Evolutionary conservation across 92 coral and sea anemone genomes (phyloP), one percentile per base, ranked within the genome.

Genomic region (Phenganax stokvisi): DNA sequence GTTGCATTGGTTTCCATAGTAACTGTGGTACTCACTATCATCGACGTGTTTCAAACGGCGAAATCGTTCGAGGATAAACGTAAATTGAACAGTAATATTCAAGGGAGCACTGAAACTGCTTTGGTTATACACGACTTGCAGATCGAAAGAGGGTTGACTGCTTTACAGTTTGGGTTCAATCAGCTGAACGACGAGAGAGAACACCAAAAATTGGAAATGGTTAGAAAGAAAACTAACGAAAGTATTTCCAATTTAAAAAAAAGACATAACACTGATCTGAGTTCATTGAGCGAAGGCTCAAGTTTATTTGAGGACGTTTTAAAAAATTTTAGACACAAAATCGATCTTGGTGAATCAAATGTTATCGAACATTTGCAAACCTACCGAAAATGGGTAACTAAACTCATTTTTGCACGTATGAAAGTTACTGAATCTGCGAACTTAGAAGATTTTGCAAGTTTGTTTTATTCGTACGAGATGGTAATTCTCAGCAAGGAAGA

Each of bases 241-340:
- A 77, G 81, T 57, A 61, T 77, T n/a, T 1, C 37, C 37, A 64
- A 8, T 0, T 28, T 59, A 0, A 47, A 30, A 16, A 16, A 28
- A 6, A 77, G 71, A 17, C 7, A 76, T 3, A n/a, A 75, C 10
- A 12, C 28, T 37, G 31, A 44, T 12, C 12, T 30, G 7, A 20
- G 71, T 7, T 59, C 56, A 7, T 25, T 25, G 3, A 31, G 17
- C 12, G 90, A 84, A 87, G 87, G 87, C 16, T 82, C 64, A 0
- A 88, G 53, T 44, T 77, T 60, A 61, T 87, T 87, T 67, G 72
- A 80, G 81, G 70, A 89, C 5, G 80, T 74, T 51, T 84, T 90
- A 29, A 85, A 79, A n/a, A 81, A 72, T 29, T 85, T 73, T 58
- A 89, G 79, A 47, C 80, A 70, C 30, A 87, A 63, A 69, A 89